A percentile compares a stretch with the other conserved stretches of the same genome.
Evolutionary conservation across 2,113 vertebrate species (phyloP).

Genomic region (Machaerirhynchus nigripectus): DNA sequence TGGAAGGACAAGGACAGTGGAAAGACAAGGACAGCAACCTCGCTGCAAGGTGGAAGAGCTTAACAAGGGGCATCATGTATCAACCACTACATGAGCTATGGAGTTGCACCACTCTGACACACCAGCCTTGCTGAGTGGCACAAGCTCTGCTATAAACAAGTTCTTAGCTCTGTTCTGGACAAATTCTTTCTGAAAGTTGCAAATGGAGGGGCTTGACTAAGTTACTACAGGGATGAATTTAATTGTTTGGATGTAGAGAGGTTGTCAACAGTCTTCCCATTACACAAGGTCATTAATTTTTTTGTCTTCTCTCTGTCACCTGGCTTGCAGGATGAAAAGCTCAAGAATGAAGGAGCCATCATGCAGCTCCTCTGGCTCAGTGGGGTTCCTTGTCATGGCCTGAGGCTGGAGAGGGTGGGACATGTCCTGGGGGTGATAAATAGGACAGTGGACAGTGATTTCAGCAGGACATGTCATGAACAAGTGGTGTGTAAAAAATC

Average conservation of each 20-base stretch:
- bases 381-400: neutral
- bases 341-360: neutral
- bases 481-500: neutral
- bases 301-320: neutral
- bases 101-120: neutral
- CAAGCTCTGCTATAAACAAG: neutral
- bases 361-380: neutral
- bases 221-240: neutral
- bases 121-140: neutral
- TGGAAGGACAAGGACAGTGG: neutral
- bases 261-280: neutral
- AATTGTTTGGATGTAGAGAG: neutral
- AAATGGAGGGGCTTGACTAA: neutral
- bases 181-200: neutral
- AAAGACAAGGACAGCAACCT: neutral
- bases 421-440: neutral
- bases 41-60: rapidly evolving
- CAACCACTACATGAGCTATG: neutral
- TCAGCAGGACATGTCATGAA: neutral
- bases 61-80: neutral
- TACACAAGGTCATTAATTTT: neutral
- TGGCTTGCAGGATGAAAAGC: neutral
- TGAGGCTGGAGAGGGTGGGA: neutral
- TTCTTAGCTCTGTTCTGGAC: neutral
- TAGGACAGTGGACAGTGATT: neutral